These are phyloP conservation scores for Labrus mixtus DNA, from an alignment of 2,113 vertebrate species.

Conservation along the genomic window DNA sequence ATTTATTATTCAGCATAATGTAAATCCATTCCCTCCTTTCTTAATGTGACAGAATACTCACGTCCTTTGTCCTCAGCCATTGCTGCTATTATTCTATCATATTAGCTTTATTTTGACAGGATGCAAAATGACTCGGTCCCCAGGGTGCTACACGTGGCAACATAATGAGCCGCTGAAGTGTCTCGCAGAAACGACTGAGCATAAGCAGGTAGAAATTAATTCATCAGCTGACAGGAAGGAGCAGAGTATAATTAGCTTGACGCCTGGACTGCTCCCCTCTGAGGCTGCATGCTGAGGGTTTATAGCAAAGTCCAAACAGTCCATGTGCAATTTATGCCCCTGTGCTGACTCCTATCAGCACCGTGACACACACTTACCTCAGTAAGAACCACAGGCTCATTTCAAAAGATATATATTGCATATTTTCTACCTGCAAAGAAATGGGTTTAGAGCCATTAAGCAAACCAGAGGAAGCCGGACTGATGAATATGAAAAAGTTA, in stretches of 20 bases:
- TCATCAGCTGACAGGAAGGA: conserved; percentile 62
- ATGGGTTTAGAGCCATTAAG: conserved; percentile 13
- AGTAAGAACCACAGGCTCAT: conserved; percentile 32
- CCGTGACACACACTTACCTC: conserved; percentile 29
- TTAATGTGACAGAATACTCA: background rate
- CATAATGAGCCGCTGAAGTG: conserved; percentile 59
- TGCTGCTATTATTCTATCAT: conserved; percentile 31
- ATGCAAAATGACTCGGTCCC: conserved; percentile 54
- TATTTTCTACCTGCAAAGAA: conserved; percentile 13
- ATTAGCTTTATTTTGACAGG: conserved; percentile 55
- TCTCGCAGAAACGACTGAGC: conserved; percentile 44
- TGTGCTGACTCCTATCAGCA: conserved; percentile 46
- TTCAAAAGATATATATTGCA: conserved; percentile 29
- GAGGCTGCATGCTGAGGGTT: conserved; percentile 30
- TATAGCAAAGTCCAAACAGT: conserved; percentile 45
- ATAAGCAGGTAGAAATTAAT: conserved; percentile 54
- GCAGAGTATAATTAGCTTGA: conserved; percentile 52
- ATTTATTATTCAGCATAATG: background rate
- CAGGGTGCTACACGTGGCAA: conserved; percentile 38
- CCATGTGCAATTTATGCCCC: conserved; percentile 51
- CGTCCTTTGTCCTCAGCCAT: background rate
- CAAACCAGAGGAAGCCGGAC: background rate
- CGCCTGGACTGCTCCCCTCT: conserved; percentile 24
- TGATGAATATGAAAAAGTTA: too few relatives aligned
- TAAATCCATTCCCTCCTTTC: background rate